Evolutionary conservation across 2,797 vertebrate genomes (phyloP).

Genomic region (Bufotes viridis): DNA sequence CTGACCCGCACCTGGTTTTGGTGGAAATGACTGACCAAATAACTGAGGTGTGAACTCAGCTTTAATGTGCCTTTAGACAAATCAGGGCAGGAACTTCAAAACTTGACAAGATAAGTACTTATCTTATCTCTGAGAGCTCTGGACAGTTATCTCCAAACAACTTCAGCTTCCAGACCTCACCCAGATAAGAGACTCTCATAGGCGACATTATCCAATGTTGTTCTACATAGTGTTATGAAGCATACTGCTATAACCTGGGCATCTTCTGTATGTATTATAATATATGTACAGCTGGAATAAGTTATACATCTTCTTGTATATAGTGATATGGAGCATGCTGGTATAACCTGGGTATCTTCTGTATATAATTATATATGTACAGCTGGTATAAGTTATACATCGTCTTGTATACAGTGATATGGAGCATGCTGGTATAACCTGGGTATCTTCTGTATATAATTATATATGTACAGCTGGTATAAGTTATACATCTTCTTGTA

Average conservation of each 20-base stretch:
- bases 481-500: neutral
- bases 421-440: neutral
- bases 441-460: neutral
- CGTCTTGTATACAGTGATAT: neutral
- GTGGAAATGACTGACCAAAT: too few relatives aligned
- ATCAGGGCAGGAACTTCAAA: neutral
- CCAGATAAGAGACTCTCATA: neutral
- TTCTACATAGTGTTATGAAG: neutral
- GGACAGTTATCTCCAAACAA: neutral
- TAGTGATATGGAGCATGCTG: neutral
- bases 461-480: neutral
- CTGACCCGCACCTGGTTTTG: too few relatives aligned
- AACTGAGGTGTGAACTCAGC: too few relatives aligned
- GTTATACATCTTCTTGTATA: neutral
- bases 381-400: neutral
- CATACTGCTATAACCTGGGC: neutral
- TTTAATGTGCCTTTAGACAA: neutral
- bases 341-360: neutral
- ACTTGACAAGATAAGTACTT: neutral
- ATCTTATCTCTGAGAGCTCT: neutral
- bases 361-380: neutral
- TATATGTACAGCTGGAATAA: neutral
- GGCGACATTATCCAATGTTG: neutral
- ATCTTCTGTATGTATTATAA: neutral
- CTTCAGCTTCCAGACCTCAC: neutral